Conservation (phyloP, 2,888 invertebrate genomes). For the Himalopsyche anomala region DNA sequence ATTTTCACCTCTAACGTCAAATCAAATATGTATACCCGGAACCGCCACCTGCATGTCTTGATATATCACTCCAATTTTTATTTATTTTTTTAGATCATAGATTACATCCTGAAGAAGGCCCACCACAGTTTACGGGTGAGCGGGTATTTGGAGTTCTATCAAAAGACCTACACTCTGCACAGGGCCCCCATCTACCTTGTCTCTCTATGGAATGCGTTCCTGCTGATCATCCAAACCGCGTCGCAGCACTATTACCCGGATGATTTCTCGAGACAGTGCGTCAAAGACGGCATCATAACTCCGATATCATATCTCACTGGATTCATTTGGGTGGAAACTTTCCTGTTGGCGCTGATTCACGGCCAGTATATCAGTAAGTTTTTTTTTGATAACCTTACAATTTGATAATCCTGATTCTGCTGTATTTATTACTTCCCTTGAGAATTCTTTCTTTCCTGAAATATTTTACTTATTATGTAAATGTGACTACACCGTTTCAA, state of each 20-base stretch:
- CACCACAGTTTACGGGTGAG: constrained; percentile 80
- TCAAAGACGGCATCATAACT: constrained; percentile 73
- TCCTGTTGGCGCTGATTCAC: constrained; percentile 74
- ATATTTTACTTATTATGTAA: no score
- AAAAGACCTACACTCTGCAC: constrained; percentile 78
- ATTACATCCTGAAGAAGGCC: constrained; percentile 77
- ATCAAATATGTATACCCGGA: no score
- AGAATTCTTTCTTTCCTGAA: no score
- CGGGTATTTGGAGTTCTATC: constrained; percentile 83
- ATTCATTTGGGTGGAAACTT: constrained; percentile 75
- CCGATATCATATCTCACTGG: constrained; percentile 79
- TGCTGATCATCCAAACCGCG: constrained; percentile 77
- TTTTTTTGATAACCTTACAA: no score
- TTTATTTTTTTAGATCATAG: constrained; percentile 72
- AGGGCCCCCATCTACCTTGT: constrained; percentile 80
- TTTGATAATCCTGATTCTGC: no score
- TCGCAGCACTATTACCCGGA: constrained; percentile 78
- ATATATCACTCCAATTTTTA: no score
- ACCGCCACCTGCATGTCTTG: no score
- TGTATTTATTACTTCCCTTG: no score
- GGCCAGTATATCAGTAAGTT: constrained; percentile 77
- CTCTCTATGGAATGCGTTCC: constrained; percentile 79
- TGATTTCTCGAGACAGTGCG: constrained; percentile 75
- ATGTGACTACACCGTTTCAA: no score
- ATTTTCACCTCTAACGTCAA: no score